These are phyloP conservation scores for Sycobia sp. DNA, from an alignment of 1,140 invertebrate genomes.

Conservation along the genomic window DNA sequence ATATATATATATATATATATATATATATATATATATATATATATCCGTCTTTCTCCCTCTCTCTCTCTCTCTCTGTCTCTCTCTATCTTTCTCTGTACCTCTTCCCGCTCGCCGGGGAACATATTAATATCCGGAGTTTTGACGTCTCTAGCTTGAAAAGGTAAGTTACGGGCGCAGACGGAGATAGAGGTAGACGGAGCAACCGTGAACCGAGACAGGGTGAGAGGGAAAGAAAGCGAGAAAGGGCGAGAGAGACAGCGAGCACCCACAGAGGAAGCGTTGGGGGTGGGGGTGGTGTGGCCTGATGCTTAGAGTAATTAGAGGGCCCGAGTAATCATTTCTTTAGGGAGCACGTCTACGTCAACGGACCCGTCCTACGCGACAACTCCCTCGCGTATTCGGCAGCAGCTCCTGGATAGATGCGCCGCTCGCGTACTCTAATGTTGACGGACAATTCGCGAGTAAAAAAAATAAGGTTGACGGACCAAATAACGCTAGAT, in stretches of 20 bases:
- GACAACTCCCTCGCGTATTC: conserved; percentile 15
- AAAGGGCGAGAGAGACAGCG: not conserved
- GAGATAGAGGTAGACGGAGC: not conserved
- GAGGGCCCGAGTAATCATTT: conserved; percentile 61
- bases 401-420: too few species aligned
- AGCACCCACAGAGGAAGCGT: conserved; percentile 16
- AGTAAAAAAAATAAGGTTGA: too few species aligned
- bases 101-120: conserved; percentile 44
- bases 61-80: too few species aligned
- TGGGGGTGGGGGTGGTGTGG: conserved; percentile 27
- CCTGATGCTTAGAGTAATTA: conserved; percentile 57
- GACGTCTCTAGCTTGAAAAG: conserved; percentile 46
- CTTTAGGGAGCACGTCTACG: conserved; percentile 46
- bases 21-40: too few species aligned
- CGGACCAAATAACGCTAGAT: too few species aligned
- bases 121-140: conserved; percentile 63
- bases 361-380: not conserved
- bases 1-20: too few species aligned
- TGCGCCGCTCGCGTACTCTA: conserved; percentile 7
- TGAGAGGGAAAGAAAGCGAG: conserved; percentile 11
- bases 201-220: too few species aligned
- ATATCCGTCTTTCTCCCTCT: too few species aligned
- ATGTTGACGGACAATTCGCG: too few species aligned
- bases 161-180: conserved; percentile 26
- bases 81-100: too few species aligned